phyloP scores from a whole-genome alignment of 2,888 invertebrate species.

The Dorcus hopei region DNA sequence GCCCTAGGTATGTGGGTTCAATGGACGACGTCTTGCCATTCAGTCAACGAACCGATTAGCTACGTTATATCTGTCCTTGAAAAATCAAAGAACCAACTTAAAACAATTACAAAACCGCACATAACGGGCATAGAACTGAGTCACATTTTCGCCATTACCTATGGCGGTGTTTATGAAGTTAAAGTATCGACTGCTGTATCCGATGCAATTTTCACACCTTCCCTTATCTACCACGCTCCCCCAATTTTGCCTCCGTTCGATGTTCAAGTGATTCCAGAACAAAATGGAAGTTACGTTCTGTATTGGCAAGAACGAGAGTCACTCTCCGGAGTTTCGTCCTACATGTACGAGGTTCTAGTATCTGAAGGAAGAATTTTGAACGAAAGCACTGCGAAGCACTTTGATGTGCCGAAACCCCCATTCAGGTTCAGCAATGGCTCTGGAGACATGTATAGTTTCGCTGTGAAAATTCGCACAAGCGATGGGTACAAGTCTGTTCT shows the following conservation, averaged over 20 bases:
- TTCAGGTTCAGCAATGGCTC: conserved; percentile 55
- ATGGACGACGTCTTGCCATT: conserved; percentile 71
- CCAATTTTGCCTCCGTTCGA: conserved; percentile 62
- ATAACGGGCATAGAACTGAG: conserved; percentile 52
- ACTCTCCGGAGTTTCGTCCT: conserved; percentile 35
- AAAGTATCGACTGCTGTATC: conserved; percentile 51
- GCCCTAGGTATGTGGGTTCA: conserved; percentile 56
- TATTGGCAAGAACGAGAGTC: conserved; percentile 61
- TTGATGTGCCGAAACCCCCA: conserved; percentile 55
- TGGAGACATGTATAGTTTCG: conserved; percentile 59
- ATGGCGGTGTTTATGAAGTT: conserved; percentile 55
- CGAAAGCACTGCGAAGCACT: conserved; percentile 52
- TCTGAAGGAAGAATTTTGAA: conserved; percentile 54
- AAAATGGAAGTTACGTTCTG: conserved; percentile 62
- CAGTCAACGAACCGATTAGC: conserved; percentile 49
- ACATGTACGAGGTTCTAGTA: conserved; percentile 65
- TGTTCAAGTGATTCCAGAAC: conserved; percentile 57
- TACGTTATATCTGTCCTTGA: conserved; percentile 58
- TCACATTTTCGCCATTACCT: conserved; percentile 53
- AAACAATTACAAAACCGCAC: conserved; percentile 51
- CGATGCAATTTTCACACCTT: conserved; percentile 50
- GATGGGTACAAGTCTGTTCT: conserved; percentile 62
- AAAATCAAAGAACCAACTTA: conserved; percentile 42
- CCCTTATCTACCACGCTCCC: conserved; percentile 55
- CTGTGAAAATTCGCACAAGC: conserved; percentile 59